Percentiles rank a stretch among this genome's conserved stretches.
These are phyloP conservation scores for Acrocephalus scirpaceus DNA, from an alignment of 2,797 vertebrate species.

Conservation along the genomic window DNA sequence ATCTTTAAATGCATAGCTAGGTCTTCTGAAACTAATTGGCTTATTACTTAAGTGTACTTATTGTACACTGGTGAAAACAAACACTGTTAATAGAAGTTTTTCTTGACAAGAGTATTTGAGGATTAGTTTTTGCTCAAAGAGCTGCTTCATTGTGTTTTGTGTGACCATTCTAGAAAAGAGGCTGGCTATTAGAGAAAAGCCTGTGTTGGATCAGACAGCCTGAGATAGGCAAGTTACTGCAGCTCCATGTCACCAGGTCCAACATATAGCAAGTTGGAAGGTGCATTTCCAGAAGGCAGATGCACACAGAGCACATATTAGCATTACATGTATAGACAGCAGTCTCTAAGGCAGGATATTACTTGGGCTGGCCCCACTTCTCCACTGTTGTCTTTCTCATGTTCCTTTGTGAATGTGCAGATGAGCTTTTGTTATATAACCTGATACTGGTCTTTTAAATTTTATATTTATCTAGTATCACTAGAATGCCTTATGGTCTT, in stretches of 20 bases:
- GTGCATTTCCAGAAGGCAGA: neutral
- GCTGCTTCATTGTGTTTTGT: neutral
- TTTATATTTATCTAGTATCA: neutral
- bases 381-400: neutral
- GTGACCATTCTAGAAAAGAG: neutral
- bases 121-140: neutral
- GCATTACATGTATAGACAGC: neutral
- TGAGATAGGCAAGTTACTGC: neutral
- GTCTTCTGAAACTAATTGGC: neutral
- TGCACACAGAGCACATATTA: neutral
- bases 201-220: neutral
- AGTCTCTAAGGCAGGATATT: neutral
- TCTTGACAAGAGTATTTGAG: neutral
- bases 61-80: neutral
- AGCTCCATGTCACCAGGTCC: neutral
- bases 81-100: neutral
- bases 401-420: neutral
- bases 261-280: neutral
- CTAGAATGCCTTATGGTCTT: neutral
- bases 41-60: neutral
- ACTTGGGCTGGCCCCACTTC: neutral
- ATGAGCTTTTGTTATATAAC: neutral
- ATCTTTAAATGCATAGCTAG: neutral
- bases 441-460: neutral
- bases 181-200: neutral